Evolutionary conservation across 2,797 vertebrate species (phyloP), one percentile per base, ranked within the genome.

Genomic region (Geotrypetes seraphini): DNA sequence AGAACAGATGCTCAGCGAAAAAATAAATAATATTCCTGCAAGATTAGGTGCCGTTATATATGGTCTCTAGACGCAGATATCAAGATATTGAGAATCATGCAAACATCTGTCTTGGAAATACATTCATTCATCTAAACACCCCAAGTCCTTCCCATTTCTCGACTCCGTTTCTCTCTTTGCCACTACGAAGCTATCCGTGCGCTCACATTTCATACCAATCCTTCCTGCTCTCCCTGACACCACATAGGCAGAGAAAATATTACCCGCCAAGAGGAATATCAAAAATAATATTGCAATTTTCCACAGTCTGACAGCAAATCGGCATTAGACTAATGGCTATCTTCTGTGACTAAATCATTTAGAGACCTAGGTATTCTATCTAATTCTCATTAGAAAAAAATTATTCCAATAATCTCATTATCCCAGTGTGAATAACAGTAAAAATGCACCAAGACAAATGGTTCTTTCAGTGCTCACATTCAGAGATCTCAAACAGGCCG

Each of bases 261-360:
- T 72, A 78, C 66, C 36, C 60, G 37, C 72, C 71, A 76, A 69
- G 67, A 87, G 86, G 88, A 83, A 86, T 76, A 79, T 68, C 65
- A 70, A 75, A 70, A 78, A 85, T 88, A 86, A 85, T 79, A 85
- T 88, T 85, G 81, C 76, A 63, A 74, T 71, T 59, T 66, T 78
- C 73, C 78, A 79, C 82, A 39, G 42, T 77, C 75, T 87, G 90
- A 90, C 91, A 94, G 88, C 89, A 94, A n/a, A 90, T 87, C 81
- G 73, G 68, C 67, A 43, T 26, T 87, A 83, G 83, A 92, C 69
- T 83, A 87, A 95, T 89, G 83, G 78, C 65, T 67, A 78, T 80
- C 67, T 77, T 77, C 86, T 63, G 73, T 72, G 85, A 81, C 87
- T 86, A 84, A 81, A 87, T 85, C 84, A 78, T 73, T 85, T 76